phyloP scores from a whole-genome alignment of 2,888 invertebrate species.

The Pecten maximus region DNA sequence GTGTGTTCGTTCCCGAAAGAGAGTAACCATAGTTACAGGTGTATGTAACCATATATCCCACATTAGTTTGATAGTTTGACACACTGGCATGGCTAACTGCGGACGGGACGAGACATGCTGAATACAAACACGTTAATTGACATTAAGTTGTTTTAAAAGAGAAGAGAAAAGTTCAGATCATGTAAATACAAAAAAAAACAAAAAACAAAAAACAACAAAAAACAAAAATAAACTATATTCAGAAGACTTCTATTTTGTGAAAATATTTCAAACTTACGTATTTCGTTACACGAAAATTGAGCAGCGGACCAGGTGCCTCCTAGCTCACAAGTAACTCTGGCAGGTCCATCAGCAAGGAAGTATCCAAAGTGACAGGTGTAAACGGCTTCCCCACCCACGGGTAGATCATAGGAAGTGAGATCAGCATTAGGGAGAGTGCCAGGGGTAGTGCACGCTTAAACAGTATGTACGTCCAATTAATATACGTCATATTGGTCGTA shows the following conservation, averaged over 20 bases:
- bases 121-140: not conserved
- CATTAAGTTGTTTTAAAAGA: no score
- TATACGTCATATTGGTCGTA: no score
- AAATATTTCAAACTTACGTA: not conserved
- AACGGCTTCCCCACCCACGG: not conserved
- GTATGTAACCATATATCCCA: not conserved
- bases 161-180: no score
- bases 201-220: no score
- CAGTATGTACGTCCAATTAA: not conserved
- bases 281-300: not conserved
- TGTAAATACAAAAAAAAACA: no score
- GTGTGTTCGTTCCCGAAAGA: not conserved
- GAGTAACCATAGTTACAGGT: not conserved
- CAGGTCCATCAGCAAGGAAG: not conserved
- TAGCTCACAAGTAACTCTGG: not conserved
- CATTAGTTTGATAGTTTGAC: not conserved
- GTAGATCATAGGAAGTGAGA: not conserved
- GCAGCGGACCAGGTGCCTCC: not conserved
- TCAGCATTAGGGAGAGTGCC: not conserved
- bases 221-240: no score
- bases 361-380: conserved; percentile 14
- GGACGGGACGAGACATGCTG: not conserved
- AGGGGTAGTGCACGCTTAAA: not conserved
- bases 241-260: no score
- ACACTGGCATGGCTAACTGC: not conserved